These are phyloP conservation scores for Coturnix japonica DNA, from an alignment of 2,113 vertebrate species.

Conservation along the genomic window DNA sequence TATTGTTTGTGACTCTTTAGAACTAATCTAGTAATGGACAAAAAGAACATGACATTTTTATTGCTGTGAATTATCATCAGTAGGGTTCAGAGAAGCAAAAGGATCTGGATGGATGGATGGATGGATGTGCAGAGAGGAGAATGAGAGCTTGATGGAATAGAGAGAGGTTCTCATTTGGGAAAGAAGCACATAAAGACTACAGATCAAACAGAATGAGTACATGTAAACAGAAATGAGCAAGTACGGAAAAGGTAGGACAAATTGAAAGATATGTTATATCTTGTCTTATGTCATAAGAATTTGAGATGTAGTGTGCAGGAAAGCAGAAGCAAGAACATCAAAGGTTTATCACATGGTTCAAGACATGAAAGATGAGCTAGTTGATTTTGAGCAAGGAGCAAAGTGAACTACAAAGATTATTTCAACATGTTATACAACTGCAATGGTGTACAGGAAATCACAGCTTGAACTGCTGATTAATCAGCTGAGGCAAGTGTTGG, in stretches of 20 bases:
- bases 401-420: not conserved
- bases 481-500: too few species aligned
- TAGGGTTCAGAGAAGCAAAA: not conserved
- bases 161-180: not conserved
- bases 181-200: not conserved
- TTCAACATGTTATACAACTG: not conserved
- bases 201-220: fast-evolving
- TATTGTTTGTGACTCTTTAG: not conserved
- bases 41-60: not conserved
- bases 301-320: not conserved
- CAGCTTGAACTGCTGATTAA: too few species aligned
- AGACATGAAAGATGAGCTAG: not conserved
- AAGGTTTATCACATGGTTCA: not conserved
- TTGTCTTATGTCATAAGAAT: not conserved
- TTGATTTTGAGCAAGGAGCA: not conserved
- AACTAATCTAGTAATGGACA: not conserved
- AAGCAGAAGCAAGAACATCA: not conserved
- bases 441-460: too few species aligned
- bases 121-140: not conserved
- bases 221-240: not conserved
- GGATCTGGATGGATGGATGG: not conserved
- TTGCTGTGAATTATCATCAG: not conserved
- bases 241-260: not conserved
- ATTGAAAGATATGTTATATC: too few species aligned
- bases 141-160: not conserved